Base-by-base conservation (phyloP, 2,113 vertebrate genomes). In the Nesoenas mayeri region DNA sequence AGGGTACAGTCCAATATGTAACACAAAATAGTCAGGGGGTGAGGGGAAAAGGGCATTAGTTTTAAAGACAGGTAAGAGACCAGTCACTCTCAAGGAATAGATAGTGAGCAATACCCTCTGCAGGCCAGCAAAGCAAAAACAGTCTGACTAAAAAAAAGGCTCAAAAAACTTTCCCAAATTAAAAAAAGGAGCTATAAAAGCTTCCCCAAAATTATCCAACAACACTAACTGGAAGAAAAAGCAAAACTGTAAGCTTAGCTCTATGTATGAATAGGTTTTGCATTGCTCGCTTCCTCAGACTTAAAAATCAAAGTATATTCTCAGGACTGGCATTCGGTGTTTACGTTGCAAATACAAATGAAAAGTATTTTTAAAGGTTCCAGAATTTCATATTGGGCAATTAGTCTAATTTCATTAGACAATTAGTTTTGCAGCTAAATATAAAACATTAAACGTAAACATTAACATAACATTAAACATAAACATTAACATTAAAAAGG, bases 81-180 rank as follows among this genome's bases (percentile, higher is more conserved):
- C 7, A 79, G 51, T 5, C 18, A 34, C 11, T 51, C 44, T 88
- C 21, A 28, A 64, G 12, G 65, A 89, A 38, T 5, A 96, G 34
- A 79, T 3, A 91, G 95, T 9, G 42, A 95, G 96, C 81, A 97
- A 91, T 96, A 85, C 96, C 98, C 97, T 97, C 98, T 98, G 84
- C 96, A 97, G 98, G 96, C 60, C 85, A 93, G 31, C 5, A 79
- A 64, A 72, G 69, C 13, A 79, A 91, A 80, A 83, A 72, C 2
- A 1, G 6, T 28, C 67, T 85, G 32, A 79, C 36, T 47, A 47
- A 47, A 47, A 47, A 74, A 70, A 94, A 89, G 44, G 31, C 34
- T 88, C 57, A 65, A 38, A 78, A 10, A 72, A 72, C 29, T 60
- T 61, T 34, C 69, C 57, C 34, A n/a, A 79, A 56, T 47, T 26